Percentiles rank a stretch among this genome's conserved stretches.
Conservation (phyloP, 2,113 vertebrate genomes). For the Thalassarche chlororhynchos region DNA sequence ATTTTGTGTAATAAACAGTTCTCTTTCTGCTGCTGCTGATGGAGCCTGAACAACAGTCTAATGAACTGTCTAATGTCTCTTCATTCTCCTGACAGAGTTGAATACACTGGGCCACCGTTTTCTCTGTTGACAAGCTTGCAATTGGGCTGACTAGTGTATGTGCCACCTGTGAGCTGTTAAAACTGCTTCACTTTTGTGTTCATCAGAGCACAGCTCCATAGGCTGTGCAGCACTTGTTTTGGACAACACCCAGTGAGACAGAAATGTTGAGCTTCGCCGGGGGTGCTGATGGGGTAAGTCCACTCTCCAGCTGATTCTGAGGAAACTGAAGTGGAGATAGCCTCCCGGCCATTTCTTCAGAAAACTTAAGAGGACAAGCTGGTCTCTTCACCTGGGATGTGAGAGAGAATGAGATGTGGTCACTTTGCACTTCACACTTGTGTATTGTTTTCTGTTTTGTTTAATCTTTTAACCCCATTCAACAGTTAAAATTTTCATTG, state of each 20-base stretch:
- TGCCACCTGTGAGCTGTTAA: neutral
- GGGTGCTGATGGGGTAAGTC: slow-evolving; percentile 9
- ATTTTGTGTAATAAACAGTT: neutral
- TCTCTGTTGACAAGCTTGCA: neutral
- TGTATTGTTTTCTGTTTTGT: neutral
- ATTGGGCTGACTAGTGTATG: neutral
- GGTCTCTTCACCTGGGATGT: neutral
- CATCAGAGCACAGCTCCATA: neutral
- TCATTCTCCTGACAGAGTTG: neutral
- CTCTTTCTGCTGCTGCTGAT: neutral
- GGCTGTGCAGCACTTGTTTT: neutral
- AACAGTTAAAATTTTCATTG: neutral
- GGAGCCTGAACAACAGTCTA: neutral
- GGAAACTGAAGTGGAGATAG: neutral
- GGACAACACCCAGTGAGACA: neutral
- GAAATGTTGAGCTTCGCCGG: neutral
- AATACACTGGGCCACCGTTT: neutral
- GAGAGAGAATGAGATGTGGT: neutral
- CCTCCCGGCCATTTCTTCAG: neutral
- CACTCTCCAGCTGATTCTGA: neutral
- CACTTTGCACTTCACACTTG: neutral
- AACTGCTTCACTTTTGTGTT: neutral
- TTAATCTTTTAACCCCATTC: neutral
- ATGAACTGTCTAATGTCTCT: neutral
- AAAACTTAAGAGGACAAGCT: neutral